Base-by-base conservation (phyloP, 2,113 vertebrate species). In the Hucho hucho region DNA sequence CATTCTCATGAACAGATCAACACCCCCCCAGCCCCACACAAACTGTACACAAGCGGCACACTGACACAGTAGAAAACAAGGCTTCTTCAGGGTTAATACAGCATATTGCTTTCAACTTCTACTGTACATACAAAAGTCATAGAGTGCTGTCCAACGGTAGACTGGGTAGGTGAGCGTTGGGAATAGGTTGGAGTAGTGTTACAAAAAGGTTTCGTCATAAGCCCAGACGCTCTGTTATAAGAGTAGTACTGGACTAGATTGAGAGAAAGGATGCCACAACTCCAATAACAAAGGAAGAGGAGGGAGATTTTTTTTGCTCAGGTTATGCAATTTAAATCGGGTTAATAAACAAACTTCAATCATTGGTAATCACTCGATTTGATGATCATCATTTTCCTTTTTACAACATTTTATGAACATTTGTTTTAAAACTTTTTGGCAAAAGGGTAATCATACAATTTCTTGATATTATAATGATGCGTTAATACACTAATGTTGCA, bases 41-140 rank as follows among this genome's bases (percentile, higher is more conserved):
- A 77, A 79, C 78, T 59, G 70, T 49, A 69, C 76, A 81, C 59
- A 18, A 5, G 49, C 49, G n/a, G 71, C 83, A 84, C 72, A 80
- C 47, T 47, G 74, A 85, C 86, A 85, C 68, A 6, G 83, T 88
- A 89, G 72, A 90, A 91, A 89, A 90, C 87, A 87, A 87, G 87
- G 85, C 84, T 81, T 88, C 82, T 81, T 73, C 61, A 77, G 79
- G 84, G 75, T 84, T 87, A 88, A 79, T 76, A 81, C 87, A 89
- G 82, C 79, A 77, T 91, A 90, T 92, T 91, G 89, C 91, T 92
- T 88, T 86, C 70, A 83, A 74, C n/a, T 25, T 83, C 83, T 70
- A 83, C 88, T 86, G 77, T 73, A 84, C 81, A 87, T 89, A 92
- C 32, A 92, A 90, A 92, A 91, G 79, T 47, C 73, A 72, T 79